Evolutionary conservation across 2,797 vertebrate genomes (phyloP).

Genomic region (Hirundo rustica): DNA sequence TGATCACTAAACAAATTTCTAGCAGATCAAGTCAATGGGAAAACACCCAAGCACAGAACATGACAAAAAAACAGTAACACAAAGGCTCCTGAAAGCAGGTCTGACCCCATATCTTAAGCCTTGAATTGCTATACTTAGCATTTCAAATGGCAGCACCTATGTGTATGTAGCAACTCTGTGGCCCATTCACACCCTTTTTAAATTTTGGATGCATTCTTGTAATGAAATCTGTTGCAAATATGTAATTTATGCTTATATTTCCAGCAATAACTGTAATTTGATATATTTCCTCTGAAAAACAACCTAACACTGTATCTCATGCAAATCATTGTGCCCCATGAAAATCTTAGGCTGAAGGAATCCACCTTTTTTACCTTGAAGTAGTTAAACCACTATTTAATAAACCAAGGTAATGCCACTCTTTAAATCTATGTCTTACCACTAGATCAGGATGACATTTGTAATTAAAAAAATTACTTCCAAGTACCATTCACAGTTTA

Average conservation of each 20-base stretch:
- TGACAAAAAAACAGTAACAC: not conserved
- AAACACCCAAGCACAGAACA: not conserved
- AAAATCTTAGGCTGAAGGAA: not conserved
- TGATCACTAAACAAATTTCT: not conserved
- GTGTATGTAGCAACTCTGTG: not conserved
- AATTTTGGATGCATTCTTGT: not conserved
- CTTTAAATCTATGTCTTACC: not conserved
- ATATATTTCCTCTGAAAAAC: not conserved
- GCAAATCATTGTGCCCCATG: not conserved
- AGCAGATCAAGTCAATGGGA: not conserved
- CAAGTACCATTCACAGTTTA: slow-evolving; percentile 46
- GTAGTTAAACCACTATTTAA: slow-evolving; percentile 35
- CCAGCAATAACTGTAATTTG: not conserved
- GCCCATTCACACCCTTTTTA: not conserved
- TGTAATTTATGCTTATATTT: not conserved
- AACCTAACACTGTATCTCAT: not conserved
- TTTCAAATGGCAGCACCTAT: not conserved
- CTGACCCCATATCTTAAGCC: rapidly evolving
- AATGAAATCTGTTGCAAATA: not conserved
- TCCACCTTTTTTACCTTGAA: not conserved
- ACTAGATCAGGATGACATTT: not conserved
- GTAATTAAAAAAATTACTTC: slow-evolving; percentile 56
- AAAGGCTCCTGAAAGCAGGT: not conserved
- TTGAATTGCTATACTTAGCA: not conserved
- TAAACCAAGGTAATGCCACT: not conserved